phyloP scores from a whole-genome alignment of 1,140 invertebrate genomes.

The Brachionus angularis region DNA sequence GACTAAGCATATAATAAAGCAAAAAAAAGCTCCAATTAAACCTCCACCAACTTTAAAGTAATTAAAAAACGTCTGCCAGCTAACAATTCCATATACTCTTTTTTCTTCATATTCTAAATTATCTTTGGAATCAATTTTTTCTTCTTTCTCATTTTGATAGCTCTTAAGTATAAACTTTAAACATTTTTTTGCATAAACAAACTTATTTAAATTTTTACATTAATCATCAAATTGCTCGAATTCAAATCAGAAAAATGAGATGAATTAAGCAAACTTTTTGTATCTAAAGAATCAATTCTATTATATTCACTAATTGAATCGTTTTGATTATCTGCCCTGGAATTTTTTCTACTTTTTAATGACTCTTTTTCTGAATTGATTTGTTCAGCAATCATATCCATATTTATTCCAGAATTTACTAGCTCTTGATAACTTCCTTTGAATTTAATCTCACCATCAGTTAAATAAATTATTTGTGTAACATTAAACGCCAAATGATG shows the following conservation, averaged over 20 bases:
- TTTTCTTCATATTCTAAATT: constrained; percentile 51
- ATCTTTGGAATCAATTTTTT: too few species aligned
- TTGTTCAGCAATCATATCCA: constrained; percentile 23
- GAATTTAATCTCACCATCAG: constrained; percentile 60
- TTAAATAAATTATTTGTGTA: constrained; percentile 71
- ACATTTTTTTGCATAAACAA: too few species aligned
- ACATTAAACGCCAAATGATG: constrained; percentile 74
- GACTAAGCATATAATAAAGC: constrained; percentile 64
- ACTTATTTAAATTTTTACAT: constrained; percentile 7
- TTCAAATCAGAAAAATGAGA: constrained; percentile 33
- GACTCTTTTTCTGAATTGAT: background rate
- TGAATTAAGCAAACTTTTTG: constrained; percentile 53
- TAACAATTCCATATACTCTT: constrained; percentile 62
- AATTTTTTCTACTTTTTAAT: background rate
- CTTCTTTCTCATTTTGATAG: too few species aligned
- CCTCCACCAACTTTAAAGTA: constrained; percentile 70
- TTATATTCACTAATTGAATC: background rate
- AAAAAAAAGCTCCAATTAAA: constrained; percentile 60
- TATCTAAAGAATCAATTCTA: constrained; percentile 46
- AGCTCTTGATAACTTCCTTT: constrained; percentile 7
- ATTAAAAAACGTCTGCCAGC: constrained; percentile 63
- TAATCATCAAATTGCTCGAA: constrained; percentile 21
- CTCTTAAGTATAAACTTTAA: too few species aligned
- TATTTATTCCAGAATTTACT: background rate
- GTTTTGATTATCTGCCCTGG: background rate